Base-by-base conservation (phyloP, 2,888 invertebrate species). In the Cosmia trapezina region DNA sequence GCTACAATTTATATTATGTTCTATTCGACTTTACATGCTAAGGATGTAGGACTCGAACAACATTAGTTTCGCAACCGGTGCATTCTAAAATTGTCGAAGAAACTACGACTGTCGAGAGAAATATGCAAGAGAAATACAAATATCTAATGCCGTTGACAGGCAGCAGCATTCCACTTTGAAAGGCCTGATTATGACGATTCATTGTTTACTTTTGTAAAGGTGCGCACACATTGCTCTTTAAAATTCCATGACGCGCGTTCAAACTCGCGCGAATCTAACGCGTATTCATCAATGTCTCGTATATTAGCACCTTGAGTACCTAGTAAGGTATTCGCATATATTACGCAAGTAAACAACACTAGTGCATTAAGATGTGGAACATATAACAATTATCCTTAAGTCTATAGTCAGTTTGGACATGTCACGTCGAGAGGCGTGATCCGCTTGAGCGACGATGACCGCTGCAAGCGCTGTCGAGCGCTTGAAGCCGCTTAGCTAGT, bases 341-440 rank as follows among this genome's bases (percentile, higher is more conserved):
- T 65, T 61, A 61, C 47, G 63, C 59, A 64, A 77, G 76, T 80
- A 77, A 77, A 77, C 81, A 77, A 81, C 53, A 59, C 77, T 62
- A 80, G 57, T 63, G 60, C 82, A 70, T 78, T 81, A 65, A 65
- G 22, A 70, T 65, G 57, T 77, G 12, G 43, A 41, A n/a, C 78
- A 49, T 53, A 57, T 68, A 43, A 43, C 22, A 37, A 64, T 49
- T 72, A 60, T 73, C 60, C 60, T 64, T 71, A 78, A 61, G 33
- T 49, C 45, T 45, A 61, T n/a, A 53, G 65, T 19, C 65, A 74
- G 75, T 62, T 74, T 51, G 81, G 61, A 75, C 76, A 65, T 81
- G 76, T 65, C 75, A 51, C 81, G 81, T 76, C 14, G 49, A 28
- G 28, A 41, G 37, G 11, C 45, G 28, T 56, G 65, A 80, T 64